Percentiles rank a stretch among this genome's conserved stretches.
phyloP scores from a whole-genome alignment of 2,888 invertebrate genomes.

The Apocheima hispidaria region DNA sequence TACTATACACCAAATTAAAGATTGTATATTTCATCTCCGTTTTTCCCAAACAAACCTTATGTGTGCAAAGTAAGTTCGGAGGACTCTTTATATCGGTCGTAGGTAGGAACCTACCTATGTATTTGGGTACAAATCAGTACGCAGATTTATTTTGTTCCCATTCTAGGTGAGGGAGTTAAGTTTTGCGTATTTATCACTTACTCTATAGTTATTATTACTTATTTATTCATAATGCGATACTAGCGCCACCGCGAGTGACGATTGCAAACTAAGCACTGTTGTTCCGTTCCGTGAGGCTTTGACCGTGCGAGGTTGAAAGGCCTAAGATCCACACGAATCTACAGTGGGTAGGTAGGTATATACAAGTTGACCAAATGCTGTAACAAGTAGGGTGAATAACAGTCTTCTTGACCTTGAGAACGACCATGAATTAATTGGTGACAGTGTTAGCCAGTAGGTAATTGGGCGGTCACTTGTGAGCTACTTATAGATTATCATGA shows the following conservation, averaged over 20 bases:
- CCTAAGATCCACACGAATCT: background rate
- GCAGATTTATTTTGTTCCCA: too few relatives aligned
- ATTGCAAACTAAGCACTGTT: conserved; percentile 3
- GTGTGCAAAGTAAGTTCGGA: too few relatives aligned
- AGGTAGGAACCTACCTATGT: too few relatives aligned
- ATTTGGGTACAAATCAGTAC: too few relatives aligned
- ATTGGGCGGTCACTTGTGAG: background rate
- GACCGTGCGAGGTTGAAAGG: conserved; percentile 15
- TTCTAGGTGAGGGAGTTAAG: too few relatives aligned
- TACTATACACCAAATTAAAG: too few relatives aligned
- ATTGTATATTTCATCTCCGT: too few relatives aligned
- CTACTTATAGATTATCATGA: background rate
- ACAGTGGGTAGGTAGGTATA: too few relatives aligned
- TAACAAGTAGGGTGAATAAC: background rate
- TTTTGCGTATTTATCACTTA: background rate
- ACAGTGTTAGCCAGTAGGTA: conserved; percentile 2
- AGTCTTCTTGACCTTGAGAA: background rate
- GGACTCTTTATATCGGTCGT: too few relatives aligned
- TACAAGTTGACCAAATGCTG: background rate
- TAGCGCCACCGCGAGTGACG: background rate
- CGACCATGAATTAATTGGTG: conserved; percentile 7
- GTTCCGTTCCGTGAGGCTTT: background rate
- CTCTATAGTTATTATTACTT: background rate
- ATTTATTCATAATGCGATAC: background rate
- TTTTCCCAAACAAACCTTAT: too few relatives aligned